phyloP scores from a whole-genome alignment of 2,113 vertebrate genomes.

The Cryptomyrus ogoouensis region DNA sequence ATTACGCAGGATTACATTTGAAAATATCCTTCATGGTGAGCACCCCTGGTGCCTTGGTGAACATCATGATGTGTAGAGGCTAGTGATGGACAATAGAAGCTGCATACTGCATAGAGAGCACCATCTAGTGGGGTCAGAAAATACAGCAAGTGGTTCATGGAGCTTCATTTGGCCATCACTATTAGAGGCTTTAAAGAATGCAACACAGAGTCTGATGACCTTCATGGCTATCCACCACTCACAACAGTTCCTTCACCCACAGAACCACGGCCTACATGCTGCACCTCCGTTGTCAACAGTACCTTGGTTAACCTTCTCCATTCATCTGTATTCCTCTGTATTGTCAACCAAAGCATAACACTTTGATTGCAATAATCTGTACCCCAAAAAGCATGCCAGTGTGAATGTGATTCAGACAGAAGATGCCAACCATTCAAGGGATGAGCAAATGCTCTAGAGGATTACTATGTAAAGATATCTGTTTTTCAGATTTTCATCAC shows the following conservation, averaged over 20 bases:
- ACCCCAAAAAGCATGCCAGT: slow-evolving; percentile 13
- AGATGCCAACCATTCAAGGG: slow-evolving; percentile 14
- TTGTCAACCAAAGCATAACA: neutral
- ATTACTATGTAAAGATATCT: neutral
- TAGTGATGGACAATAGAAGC: too few species aligned
- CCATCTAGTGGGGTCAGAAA: too few species aligned
- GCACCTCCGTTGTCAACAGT: neutral
- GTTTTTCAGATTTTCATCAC: neutral
- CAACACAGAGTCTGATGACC: neutral
- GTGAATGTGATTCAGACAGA: slow-evolving; percentile 29
- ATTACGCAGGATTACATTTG: neutral
- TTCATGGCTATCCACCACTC: neutral
- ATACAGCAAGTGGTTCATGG: too few species aligned
- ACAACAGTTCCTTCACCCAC: neutral
- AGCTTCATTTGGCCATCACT: too few species aligned
- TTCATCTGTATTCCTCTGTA: neutral
- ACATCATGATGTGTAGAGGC: neutral
- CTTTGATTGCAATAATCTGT: neutral
- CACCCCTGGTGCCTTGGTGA: neutral
- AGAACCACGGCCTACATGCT: neutral
- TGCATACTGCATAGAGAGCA: too few species aligned
- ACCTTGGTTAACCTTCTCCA: neutral
- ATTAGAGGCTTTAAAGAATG: neutral
- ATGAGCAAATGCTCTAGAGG: slow-evolving; percentile 5
- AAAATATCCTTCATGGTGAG: neutral